phyloP scores from a whole-genome alignment of 2,113 vertebrate species.

The western clawed frog (Xenopus tropicalis) region DNA sequence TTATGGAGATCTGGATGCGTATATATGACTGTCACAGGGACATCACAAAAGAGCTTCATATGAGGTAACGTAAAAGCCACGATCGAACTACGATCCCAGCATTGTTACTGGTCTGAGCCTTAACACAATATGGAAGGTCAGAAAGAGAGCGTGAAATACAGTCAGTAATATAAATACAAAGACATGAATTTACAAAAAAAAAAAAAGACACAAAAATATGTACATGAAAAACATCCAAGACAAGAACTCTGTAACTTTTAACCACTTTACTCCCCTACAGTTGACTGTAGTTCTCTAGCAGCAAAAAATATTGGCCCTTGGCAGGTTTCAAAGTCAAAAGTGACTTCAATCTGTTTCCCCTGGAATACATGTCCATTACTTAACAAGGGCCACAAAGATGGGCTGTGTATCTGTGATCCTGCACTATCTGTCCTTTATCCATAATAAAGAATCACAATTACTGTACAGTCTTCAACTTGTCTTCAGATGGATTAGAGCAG shows the following conservation, averaged over 20 bases:
- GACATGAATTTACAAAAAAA: conserved; percentile 32
- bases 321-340: conserved; percentile 22
- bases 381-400: conserved; percentile 7
- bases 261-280: conserved; percentile 33
- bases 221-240: conserved; percentile 41
- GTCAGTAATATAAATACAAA: conserved; percentile 33
- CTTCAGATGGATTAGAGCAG: conserved; percentile 5
- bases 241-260: conserved; percentile 32
- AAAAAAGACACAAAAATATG: conserved; percentile 31
- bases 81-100: not conserved
- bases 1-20: not conserved
- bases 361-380: conserved; percentile 2
- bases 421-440: not conserved
- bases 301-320: conserved; percentile 31
- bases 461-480: conserved; percentile 8
- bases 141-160: not conserved
- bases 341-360: conserved; percentile 3
- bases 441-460: conserved; percentile 11
- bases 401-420: not conserved
- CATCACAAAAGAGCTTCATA: conserved; percentile 7
- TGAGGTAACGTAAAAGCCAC: not conserved
- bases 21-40: not conserved
- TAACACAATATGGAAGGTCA: not conserved
- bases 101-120: not conserved
- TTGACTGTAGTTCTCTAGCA: conserved; percentile 35